Evolutionary conservation across 2,797 vertebrate genomes (phyloP).

Genomic region (Bovichtus variegatus): DNA sequence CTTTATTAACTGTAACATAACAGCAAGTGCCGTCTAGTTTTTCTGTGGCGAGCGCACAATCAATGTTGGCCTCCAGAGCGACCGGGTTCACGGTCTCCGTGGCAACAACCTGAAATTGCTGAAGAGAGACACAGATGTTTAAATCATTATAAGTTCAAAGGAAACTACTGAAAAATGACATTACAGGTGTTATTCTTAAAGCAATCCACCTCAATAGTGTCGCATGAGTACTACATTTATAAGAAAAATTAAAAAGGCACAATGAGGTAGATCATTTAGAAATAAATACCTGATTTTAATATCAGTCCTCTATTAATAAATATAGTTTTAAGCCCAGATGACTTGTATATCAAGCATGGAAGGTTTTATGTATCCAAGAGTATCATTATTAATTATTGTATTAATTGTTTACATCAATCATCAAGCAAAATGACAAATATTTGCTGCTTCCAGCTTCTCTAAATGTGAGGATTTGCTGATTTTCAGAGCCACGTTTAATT

Average conservation of each 20-base stretch:
- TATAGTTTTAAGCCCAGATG: no score
- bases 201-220: neutral
- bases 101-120: slow-evolving; percentile 95
- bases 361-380: no score
- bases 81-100: slow-evolving; percentile 89
- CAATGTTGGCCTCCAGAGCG: slow-evolving; percentile 87
- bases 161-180: neutral
- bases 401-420: no score
- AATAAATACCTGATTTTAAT: neutral
- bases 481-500: no score
- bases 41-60: slow-evolving; percentile 90
- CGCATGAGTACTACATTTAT: no score
- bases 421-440: neutral
- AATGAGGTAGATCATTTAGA: neutral
- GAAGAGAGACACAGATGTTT: slow-evolving; percentile 33
- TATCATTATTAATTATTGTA: no score
- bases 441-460: neutral
- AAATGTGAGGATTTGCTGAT: no score
- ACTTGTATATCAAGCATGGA: no score
- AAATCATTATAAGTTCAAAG: neutral
- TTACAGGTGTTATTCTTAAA: neutral
- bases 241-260: neutral
- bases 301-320: neutral
- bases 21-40: slow-evolving; percentile 98
- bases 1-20: slow-evolving; percentile 90